Percentiles rank a stretch among this genome's conserved stretches.
phyloP scores from a whole-genome alignment of 2,797 vertebrate genomes.

The Semotilus atromaculatus region DNA sequence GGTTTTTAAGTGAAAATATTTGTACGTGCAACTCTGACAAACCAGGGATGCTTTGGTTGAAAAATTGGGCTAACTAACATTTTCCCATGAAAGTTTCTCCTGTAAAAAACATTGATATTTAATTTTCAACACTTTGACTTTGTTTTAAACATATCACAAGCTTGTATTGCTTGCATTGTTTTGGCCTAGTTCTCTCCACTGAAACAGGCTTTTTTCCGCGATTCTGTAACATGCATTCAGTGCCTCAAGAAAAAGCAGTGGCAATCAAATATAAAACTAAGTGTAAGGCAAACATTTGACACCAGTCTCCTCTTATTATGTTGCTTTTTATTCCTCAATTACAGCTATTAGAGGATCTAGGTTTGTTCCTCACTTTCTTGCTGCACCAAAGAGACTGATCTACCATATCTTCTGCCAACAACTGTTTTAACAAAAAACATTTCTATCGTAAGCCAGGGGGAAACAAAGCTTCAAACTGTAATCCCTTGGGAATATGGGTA shows the following conservation, averaged over 20 bases:
- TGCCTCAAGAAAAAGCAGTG: slow-evolving; percentile 9
- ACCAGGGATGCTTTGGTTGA: background rate
- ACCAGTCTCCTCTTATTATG: slow-evolving; percentile 24
- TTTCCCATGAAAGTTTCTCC: background rate
- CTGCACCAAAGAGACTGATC: slow-evolving; percentile 5
- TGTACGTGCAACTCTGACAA: background rate
- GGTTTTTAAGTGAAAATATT: background rate
- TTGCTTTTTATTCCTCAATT: slow-evolving; percentile 12
- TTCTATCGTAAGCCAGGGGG: background rate
- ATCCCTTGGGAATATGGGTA: slow-evolving; percentile 30
- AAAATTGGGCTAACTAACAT: background rate
- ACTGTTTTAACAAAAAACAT: slow-evolving; percentile 12
- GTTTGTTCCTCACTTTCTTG: background rate
- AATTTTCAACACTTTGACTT: background rate
- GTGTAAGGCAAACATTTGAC: slow-evolving; percentile 6
- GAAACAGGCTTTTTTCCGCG: background rate
- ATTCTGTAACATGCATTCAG: background rate
- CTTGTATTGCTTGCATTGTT: background rate
- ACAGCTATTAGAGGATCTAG: slow-evolving; percentile 24
- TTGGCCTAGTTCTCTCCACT: background rate
- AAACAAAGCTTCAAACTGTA: slow-evolving; percentile 29
- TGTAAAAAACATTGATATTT: background rate
- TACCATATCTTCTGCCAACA: background rate
- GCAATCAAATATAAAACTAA: slow-evolving; percentile 25
- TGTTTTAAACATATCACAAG: background rate